phyloP scores from a whole-genome alignment of 2,797 vertebrate genomes.

The Moxostoma hubbsi region DNA sequence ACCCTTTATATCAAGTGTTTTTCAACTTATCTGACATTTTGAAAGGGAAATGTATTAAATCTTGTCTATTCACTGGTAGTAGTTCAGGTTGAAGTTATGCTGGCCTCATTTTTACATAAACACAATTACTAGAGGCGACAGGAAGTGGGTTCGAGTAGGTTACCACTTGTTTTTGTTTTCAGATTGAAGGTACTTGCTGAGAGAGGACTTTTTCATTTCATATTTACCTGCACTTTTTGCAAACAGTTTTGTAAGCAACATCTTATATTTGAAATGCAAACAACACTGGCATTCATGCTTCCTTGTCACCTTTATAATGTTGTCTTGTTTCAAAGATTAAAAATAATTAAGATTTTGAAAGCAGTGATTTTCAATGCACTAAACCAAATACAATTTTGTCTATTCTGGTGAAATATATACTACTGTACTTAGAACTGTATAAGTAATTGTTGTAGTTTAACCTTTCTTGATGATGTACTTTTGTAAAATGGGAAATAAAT shows the following conservation, averaged over 20 bases:
- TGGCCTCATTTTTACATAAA: slow-evolving; percentile 70
- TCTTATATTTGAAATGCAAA: neutral
- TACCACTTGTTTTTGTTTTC: slow-evolving; percentile 67
- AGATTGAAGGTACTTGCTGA: slow-evolving; percentile 59
- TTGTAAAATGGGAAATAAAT: neutral
- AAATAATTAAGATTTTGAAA: neutral
- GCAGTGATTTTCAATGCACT: neutral
- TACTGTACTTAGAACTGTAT: neutral
- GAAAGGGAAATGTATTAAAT: neutral
- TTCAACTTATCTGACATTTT: neutral
- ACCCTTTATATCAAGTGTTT: neutral
- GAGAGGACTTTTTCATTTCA: slow-evolving; percentile 43
- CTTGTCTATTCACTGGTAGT: neutral
- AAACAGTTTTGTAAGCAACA: neutral
- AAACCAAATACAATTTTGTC: neutral
- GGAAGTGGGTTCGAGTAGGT: slow-evolving; percentile 75
- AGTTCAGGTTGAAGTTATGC: neutral
- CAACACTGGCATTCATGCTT: no score
- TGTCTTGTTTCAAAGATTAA: neutral
- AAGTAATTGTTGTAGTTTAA: neutral
- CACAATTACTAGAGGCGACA: slow-evolving; percentile 64
- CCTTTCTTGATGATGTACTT: neutral
- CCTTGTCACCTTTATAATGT: neutral
- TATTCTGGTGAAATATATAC: neutral
- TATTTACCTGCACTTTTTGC: slow-evolving; percentile 22